A percentile compares a stretch with the other conserved stretches of the same genome.
Conservation (phyloP, 2,113 vertebrate species). For the Emydocephalus ijimae region DNA sequence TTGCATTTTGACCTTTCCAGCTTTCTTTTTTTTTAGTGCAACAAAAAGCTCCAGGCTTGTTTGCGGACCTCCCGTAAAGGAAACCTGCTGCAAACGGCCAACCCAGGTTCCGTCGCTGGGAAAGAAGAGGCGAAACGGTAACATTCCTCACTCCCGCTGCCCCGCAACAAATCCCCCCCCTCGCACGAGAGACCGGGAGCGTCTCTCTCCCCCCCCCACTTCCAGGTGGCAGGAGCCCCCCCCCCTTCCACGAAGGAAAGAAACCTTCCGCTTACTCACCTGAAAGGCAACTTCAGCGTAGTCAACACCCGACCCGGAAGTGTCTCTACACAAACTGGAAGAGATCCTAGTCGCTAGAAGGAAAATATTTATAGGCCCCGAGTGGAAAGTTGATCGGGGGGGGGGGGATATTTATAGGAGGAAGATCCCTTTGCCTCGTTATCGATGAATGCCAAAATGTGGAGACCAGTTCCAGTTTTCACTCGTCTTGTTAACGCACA, state of each 20-base stretch:
- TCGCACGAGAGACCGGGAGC: no score
- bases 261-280: not conserved
- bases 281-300: not conserved
- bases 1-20: not conserved
- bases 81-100: not conserved
- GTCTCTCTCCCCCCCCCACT: not conserved
- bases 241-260: not conserved
- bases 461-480: not conserved
- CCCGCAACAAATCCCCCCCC: no score
- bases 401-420: not conserved
- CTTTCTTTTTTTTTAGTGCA: not conserved
- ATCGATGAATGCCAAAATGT: not conserved
- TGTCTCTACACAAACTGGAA: not conserved
- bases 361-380: no score
- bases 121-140: not conserved
- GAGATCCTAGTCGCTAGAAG: not conserved
- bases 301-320: slow-evolving; percentile 11
- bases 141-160: not conserved
- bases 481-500: not conserved
- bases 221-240: no score
- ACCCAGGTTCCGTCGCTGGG: not conserved
- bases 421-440: not conserved
- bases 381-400: not conserved
- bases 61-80: not conserved
- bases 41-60: not conserved